phyloP scores from a whole-genome alignment of 2,113 vertebrate genomes.

The Myrmophylax atrothorax region DNA sequence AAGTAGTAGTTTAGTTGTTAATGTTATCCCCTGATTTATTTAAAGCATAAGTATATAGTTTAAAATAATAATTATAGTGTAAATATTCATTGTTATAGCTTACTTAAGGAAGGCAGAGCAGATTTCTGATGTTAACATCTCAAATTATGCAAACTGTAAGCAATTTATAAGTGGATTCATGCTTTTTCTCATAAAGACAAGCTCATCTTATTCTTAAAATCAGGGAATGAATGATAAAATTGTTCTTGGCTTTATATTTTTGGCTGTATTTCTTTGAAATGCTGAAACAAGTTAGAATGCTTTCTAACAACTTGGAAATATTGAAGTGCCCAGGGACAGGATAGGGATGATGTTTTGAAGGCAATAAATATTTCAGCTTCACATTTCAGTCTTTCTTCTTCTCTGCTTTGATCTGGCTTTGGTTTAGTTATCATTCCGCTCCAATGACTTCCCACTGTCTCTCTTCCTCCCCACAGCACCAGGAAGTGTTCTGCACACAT shows the following conservation, averaged over 20 bases:
- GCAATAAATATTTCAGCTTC: conserved; percentile 92
- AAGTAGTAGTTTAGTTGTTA: conserved; percentile 35
- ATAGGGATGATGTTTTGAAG: conserved; percentile 83
- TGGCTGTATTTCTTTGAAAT: conserved; percentile 64
- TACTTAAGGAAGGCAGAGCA: conserved; percentile 25
- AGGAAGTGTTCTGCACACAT: conserved; percentile 42
- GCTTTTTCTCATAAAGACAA: background rate
- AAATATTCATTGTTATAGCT: background rate
- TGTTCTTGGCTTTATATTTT: conserved; percentile 46
- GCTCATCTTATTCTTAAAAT: conserved; percentile 50
- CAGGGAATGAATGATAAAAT: conserved; percentile 28
- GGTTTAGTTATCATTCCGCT: conserved; percentile 90
- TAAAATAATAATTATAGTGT: conserved; percentile 2
- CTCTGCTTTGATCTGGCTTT: conserved; percentile 88
- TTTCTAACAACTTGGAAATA: conserved; percentile 73
- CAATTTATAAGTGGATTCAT: conserved; percentile 24
- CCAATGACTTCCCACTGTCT: conserved; percentile 82
- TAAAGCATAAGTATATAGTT: background rate
- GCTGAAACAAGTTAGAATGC: conserved; percentile 72
- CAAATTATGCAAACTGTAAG: conserved; percentile 31
- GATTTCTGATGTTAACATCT: conserved; percentile 35
- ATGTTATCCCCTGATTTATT: conserved; percentile 33
- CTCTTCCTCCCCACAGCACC: conserved; percentile 69
- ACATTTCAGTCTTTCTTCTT: conserved; percentile 86
- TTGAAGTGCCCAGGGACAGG: conserved; percentile 76